Conservation (phyloP, 1,140 invertebrate species). For the Antheraea mylitta region DNA sequence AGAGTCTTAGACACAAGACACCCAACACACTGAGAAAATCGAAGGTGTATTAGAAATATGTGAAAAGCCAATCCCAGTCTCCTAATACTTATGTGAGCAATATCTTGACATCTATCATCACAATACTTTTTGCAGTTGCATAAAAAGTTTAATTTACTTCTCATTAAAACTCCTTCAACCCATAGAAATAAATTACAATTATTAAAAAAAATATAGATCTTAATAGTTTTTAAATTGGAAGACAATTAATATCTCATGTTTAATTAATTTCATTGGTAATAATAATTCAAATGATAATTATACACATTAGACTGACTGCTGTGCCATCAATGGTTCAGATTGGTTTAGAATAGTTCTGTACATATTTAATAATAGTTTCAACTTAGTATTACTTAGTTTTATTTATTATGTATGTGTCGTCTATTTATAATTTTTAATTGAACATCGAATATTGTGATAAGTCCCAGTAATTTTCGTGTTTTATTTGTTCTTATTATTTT, state of each 20-base stretch:
- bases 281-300: background rate
- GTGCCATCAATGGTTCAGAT: conserved; percentile 1
- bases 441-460: background rate
- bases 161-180: no score
- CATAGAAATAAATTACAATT: no score
- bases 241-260: background rate
- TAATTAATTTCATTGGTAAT: background rate
- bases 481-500: background rate
- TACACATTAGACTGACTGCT: conserved; percentile 1
- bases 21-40: no score
- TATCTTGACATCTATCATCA: no score
- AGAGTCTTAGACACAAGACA: no score
- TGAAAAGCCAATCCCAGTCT: no score
- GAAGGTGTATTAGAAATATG: no score
- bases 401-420: background rate
- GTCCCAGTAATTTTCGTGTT: background rate
- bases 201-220: background rate
- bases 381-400: background rate
- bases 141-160: no score
- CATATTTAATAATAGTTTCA: background rate
- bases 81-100: no score
- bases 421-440: background rate
- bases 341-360: background rate
- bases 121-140: no score
- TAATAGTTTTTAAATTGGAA: background rate